Evolutionary conservation across 2,797 vertebrate genomes (phyloP).

Genomic region (Sus cebifrons): DNA sequence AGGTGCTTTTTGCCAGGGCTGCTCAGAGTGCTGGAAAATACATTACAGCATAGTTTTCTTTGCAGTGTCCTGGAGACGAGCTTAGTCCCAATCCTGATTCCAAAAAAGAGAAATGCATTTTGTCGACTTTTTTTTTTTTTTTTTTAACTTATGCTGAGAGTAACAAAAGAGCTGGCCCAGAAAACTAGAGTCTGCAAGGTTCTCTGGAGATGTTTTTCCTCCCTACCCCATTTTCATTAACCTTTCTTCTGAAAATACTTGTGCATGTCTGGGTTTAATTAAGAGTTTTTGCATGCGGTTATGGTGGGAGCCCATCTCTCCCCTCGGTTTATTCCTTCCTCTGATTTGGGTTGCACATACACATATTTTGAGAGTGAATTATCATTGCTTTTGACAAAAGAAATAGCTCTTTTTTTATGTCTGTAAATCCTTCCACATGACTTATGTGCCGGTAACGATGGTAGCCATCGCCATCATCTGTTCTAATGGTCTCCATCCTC

Average conservation of each 20-base stretch:
- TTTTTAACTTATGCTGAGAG: constrained; percentile 73
- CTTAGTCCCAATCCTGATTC: constrained; percentile 62
- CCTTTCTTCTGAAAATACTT: constrained; percentile 89
- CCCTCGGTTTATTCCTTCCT: constrained; percentile 87
- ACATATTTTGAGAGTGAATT: constrained; percentile 89
- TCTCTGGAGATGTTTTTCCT: constrained; percentile 85
- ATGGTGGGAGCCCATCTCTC: constrained; percentile 82
- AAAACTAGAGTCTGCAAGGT: constrained; percentile 78
- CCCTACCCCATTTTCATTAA: constrained; percentile 86
- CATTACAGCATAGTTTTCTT: background rate
- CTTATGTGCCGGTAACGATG: constrained; percentile 87
- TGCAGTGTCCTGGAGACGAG: background rate
- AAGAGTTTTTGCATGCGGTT: constrained; percentile 87
- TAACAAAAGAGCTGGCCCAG: constrained; percentile 75
- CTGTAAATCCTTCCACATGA: constrained; percentile 85
- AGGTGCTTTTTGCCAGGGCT: background rate
- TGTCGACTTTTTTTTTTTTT: background rate
- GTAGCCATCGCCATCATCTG: constrained; percentile 77
- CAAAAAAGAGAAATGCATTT: constrained; percentile 51
- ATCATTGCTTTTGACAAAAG: constrained; percentile 91
- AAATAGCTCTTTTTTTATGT: constrained; percentile 87
- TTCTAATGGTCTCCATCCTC: constrained; percentile 78
- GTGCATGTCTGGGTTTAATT: constrained; percentile 90
- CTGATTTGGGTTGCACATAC: constrained; percentile 89
- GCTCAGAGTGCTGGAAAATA: constrained; percentile 39